Evolutionary conservation across 2,888 invertebrate genomes (phyloP).

Genomic region (Sepiola atlantica): DNA sequence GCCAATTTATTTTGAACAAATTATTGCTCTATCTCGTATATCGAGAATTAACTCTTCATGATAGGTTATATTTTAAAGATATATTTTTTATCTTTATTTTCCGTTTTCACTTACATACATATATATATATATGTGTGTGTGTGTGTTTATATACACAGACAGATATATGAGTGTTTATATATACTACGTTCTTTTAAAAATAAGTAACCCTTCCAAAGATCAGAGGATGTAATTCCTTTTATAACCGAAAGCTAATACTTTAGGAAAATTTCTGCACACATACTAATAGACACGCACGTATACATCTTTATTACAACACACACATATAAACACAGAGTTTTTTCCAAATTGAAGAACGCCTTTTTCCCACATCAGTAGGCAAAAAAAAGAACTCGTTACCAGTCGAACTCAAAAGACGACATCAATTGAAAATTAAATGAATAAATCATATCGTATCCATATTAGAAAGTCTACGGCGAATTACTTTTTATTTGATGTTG

Average conservation of each 20-base stretch:
- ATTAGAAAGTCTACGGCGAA: conserved; percentile 12
- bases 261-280: not conserved
- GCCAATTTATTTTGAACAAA: too few relatives aligned
- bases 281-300: not conserved
- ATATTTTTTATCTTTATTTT: too few relatives aligned
- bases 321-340: too few relatives aligned
- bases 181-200: not conserved
- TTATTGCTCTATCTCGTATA: too few relatives aligned
- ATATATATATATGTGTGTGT: not conserved
- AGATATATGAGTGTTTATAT: not conserved
- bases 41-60: too few relatives aligned
- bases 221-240: not conserved
- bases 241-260: not conserved
- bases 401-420: not conserved
- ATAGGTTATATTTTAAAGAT: too few relatives aligned
- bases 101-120: too few relatives aligned
- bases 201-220: not conserved
- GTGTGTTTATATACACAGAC: not conserved
- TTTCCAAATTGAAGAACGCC: not conserved
- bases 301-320: too few relatives aligned
- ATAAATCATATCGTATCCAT: not conserved
- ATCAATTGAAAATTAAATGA: not conserved
- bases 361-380: not conserved
- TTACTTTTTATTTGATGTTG: conserved; percentile 2
- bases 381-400: not conserved